A percentile compares a stretch with the other conserved stretches of the same genome.
These are phyloP conservation scores for Bicyclus anynana DNA, from an alignment of 1,140 invertebrate species.

Conservation along the genomic window DNA sequence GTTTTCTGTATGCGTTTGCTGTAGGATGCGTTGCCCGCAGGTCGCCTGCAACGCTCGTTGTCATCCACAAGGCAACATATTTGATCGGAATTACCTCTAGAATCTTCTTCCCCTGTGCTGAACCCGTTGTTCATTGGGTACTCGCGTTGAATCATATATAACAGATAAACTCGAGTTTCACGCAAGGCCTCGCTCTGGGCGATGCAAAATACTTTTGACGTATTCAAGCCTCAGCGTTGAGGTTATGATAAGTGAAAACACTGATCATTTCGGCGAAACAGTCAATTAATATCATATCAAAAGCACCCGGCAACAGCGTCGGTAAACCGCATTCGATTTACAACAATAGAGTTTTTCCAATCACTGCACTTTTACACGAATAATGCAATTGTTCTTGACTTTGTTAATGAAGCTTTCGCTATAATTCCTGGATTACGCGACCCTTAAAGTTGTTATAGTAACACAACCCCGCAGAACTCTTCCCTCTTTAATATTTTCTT, in stretches of 20 bases:
- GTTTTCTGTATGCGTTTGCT: slow-evolving; percentile 98
- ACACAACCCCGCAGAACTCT: not conserved
- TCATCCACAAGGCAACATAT: slow-evolving; percentile 97
- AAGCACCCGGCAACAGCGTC: slow-evolving; percentile 22
- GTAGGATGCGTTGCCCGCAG: slow-evolving; percentile 97
- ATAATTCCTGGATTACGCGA: slow-evolving; percentile 7
- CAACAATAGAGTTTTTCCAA: slow-evolving; percentile 31
- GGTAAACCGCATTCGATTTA: slow-evolving; percentile 24
- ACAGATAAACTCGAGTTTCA: slow-evolving; percentile 53
- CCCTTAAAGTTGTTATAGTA: not conserved
- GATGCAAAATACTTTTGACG: slow-evolving; percentile 48
- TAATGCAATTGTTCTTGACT: slow-evolving; percentile 39
- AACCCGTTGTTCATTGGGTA: slow-evolving; percentile 88
- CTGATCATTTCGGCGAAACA: slow-evolving; percentile 44
- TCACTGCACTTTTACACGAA: slow-evolving; percentile 50
- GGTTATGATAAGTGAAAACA: slow-evolving; percentile 67
- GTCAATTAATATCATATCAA: slow-evolving; percentile 42
- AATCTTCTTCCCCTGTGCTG: slow-evolving; percentile 93
- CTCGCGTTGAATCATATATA: slow-evolving; percentile 78
- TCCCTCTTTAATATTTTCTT: not conserved
- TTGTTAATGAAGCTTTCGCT: slow-evolving; percentile 8
- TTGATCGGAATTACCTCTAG: slow-evolving; percentile 89
- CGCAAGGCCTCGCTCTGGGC: slow-evolving; percentile 47
- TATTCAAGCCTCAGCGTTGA: slow-evolving; percentile 63
- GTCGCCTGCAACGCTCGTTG: slow-evolving; percentile 88